Conservation (phyloP, 2,888 invertebrate genomes). For the Leptopterna dolabrata region DNA sequence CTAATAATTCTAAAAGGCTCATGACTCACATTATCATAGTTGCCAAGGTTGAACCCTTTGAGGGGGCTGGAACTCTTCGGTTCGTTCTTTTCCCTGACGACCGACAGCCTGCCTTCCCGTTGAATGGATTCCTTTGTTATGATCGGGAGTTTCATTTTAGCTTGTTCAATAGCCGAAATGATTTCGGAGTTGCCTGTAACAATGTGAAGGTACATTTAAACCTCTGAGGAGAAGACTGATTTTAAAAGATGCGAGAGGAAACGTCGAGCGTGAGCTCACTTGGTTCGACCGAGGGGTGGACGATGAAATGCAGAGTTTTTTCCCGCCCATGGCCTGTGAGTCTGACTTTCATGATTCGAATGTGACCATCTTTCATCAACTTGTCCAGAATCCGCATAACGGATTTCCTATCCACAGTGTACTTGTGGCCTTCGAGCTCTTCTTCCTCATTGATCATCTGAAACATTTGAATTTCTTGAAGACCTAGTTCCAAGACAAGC, state of each 20-base stretch:
- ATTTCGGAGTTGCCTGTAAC: conserved; percentile 69
- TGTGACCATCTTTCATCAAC: conserved; percentile 71
- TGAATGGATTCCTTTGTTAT: conserved; percentile 59
- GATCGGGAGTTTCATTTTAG: conserved; percentile 71
- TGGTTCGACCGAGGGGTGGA: conserved; percentile 68
- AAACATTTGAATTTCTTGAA: too few relatives aligned
- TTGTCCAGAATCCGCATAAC: conserved; percentile 72
- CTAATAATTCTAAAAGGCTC: too few relatives aligned
- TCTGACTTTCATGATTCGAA: conserved; percentile 70
- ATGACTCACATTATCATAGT: conserved; percentile 48
- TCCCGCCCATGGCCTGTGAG: conserved; percentile 68
- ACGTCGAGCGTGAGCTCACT: conserved; percentile 56
- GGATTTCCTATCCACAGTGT: conserved; percentile 75
- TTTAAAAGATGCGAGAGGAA: not conserved
- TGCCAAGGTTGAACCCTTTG: conserved; percentile 23
- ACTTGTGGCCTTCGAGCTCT: conserved; percentile 70
- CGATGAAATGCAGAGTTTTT: conserved; percentile 70
- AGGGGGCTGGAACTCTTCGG: not conserved
- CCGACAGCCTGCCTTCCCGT: not conserved
- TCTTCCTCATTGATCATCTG: conserved; percentile 71
- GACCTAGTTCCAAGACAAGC: too few relatives aligned
- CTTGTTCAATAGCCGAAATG: conserved; percentile 73
- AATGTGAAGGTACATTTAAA: not conserved
- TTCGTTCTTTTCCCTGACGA: not conserved
- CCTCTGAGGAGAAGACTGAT: not conserved